Base-by-base conservation (phyloP, 2,888 invertebrate species). In the Metellina segmentata region DNA sequence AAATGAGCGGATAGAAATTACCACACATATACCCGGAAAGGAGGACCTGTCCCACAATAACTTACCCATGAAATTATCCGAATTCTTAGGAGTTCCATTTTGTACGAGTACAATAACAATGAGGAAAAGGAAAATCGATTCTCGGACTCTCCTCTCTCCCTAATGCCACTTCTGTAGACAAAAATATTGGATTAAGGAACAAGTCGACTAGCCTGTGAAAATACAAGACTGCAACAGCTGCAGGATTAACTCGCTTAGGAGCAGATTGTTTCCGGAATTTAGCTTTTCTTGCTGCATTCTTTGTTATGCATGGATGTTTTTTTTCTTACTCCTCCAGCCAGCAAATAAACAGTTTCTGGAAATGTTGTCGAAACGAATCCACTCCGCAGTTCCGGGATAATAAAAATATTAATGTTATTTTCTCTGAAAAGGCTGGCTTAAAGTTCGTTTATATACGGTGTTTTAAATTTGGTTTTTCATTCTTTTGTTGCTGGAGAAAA, bases 191-290 rank as follows among this genome's bases (percentile, higher is more conserved):
- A 87, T 87, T 79, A 79, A 87, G 79, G 79, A 79, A 69, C 52
- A 71, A 72, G 71, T 78, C 87, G 79, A 79, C 71, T 78, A 51
- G 78, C 71, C 71, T 87, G 78, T 71, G 87, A 87, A 87, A 79
- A 78, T 78, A 87, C 78, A 78, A 20, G 79, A 71, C 71, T n/a
- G 79, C 79, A 87, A 87, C 87, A 87, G 87, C 87, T 87, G 87
- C 52, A 13, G 71, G 87, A 87, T 87, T 87, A 87, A 87, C 87
- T 87, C 78, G 79, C 87, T 79, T 79, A 87, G 70, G 87, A 78
- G 78, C 87, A 87, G 87, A 87, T 87, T 87, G 87, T 87, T 87
- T 79, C 87, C 87, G 87, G 78, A 78, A 71, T 87, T 87, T 87
- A 53, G 78, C 87, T 52, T 79, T 87, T 61, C 51, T 61, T 83